phyloP scores from a whole-genome alignment of 2,113 vertebrate genomes.

The Tachuris rubrigastra region DNA sequence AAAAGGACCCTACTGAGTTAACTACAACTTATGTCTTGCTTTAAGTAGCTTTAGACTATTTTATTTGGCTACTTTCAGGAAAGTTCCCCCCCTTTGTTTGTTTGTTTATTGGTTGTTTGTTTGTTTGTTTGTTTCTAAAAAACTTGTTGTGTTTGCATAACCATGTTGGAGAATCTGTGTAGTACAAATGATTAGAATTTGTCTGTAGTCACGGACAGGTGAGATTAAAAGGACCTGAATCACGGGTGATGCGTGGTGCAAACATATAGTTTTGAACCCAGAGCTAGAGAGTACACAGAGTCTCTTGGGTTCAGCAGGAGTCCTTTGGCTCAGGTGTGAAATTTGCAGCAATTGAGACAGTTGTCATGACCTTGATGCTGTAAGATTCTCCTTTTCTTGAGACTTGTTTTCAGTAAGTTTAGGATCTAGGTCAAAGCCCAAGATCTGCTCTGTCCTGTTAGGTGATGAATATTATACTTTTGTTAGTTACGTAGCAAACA shows the following conservation, averaged over 20 bases:
- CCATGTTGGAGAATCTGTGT: background rate
- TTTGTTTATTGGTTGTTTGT: background rate
- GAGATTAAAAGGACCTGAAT: background rate
- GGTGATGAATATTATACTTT: background rate
- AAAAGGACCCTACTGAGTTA: background rate
- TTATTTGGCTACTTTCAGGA: background rate
- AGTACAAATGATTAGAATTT: background rate
- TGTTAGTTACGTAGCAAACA: fast-evolving
- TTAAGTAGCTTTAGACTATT: background rate
- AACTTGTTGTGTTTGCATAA: background rate
- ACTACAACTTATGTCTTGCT: background rate
- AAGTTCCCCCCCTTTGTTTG: background rate
- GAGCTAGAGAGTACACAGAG: background rate
- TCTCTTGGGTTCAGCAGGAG: background rate
- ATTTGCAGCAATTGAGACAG: background rate
- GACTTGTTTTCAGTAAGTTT: background rate
- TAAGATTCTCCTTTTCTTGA: background rate
- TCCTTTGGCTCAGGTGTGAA: background rate
- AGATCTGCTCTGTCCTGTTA: background rate
- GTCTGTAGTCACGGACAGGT: background rate
- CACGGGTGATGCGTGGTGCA: fast-evolving
- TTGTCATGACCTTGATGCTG: background rate
- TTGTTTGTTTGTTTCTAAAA: background rate
- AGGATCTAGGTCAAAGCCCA: background rate
- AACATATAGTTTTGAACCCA: background rate